Percentiles rank a stretch among this genome's conserved stretches.
Evolutionary conservation across 1,140 invertebrate genomes (phyloP).

Genomic region (Sinella curviseta): DNA sequence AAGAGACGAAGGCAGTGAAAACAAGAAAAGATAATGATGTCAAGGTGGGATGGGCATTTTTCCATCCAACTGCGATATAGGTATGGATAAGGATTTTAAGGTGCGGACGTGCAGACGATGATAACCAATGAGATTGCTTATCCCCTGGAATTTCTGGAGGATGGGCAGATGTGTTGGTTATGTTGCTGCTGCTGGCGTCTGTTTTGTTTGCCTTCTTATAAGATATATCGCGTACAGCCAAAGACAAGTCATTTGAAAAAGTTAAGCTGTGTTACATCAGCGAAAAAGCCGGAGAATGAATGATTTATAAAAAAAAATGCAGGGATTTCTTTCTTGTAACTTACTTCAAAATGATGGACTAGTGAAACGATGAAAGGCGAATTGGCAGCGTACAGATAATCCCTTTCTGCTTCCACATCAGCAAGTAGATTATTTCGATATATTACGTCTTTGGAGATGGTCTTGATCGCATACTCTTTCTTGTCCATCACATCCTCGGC

Average conservation of each 20-base stretch:
- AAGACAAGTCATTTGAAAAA: no score
- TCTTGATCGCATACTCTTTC: conserved; percentile 82
- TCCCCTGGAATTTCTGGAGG: neutral
- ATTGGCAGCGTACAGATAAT: conserved; percentile 72
- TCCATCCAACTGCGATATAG: no score
- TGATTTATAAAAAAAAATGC: neutral
- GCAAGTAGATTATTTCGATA: conserved; percentile 79
- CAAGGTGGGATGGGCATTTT: conserved; percentile 7
- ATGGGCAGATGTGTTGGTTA: conserved; percentile 65
- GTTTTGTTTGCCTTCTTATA: no score
- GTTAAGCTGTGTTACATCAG: no score
- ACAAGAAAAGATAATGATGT: no score
- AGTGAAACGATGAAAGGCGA: conserved; percentile 82
- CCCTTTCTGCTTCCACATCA: conserved; percentile 81
- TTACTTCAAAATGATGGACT: conserved; percentile 55
- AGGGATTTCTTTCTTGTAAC: conserved; percentile 56
- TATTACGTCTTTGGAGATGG: conserved; percentile 81
- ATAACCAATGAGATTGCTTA: no score
- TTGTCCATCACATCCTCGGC: conserved; percentile 49
- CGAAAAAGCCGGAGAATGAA: no score
- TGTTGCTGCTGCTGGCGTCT: neutral
- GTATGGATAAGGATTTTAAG: no score
- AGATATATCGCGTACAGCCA: no score
- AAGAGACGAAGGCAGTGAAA: no score
- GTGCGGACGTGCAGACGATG: no score